phyloP scores from a whole-genome alignment of 2,113 vertebrate genomes.

The Ptychochromis oligacanthus region DNA sequence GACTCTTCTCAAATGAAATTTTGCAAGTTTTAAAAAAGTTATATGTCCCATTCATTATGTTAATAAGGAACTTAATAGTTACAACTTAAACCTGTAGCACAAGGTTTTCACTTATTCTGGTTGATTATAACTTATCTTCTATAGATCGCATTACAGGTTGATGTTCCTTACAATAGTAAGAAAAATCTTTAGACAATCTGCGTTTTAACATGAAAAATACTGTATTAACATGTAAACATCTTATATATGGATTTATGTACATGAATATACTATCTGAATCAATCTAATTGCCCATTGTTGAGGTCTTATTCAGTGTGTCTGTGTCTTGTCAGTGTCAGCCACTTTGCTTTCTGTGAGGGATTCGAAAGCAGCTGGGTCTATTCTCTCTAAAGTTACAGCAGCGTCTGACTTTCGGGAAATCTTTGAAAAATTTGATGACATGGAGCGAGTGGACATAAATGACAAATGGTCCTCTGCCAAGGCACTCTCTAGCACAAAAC shows the following conservation, averaged over 20 bases:
- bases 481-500: conserved; percentile 61
- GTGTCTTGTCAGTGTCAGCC: neutral
- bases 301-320: neutral
- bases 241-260: neutral
- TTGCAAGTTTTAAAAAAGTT: neutral
- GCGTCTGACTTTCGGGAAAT: conserved; percentile 30
- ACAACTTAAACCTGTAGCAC: neutral
- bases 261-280: neutral
- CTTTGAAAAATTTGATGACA: conserved; percentile 25
- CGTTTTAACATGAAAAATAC: neutral
- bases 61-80: neutral
- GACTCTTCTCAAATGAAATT: neutral
- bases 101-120: neutral
- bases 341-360: neutral
- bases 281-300: neutral
- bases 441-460: neutral
- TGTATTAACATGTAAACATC: neutral
- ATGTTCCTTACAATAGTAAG: neutral
- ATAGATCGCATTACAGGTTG: neutral
- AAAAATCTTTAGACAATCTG: neutral
- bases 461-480: conserved; percentile 57
- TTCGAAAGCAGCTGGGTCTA: neutral
- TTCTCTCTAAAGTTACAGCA: neutral
- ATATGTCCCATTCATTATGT: neutral
- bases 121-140: neutral